These are phyloP conservation scores for Araneus ventricosus DNA, from an alignment of 1,140 invertebrate species.

Conservation along the genomic window DNA sequence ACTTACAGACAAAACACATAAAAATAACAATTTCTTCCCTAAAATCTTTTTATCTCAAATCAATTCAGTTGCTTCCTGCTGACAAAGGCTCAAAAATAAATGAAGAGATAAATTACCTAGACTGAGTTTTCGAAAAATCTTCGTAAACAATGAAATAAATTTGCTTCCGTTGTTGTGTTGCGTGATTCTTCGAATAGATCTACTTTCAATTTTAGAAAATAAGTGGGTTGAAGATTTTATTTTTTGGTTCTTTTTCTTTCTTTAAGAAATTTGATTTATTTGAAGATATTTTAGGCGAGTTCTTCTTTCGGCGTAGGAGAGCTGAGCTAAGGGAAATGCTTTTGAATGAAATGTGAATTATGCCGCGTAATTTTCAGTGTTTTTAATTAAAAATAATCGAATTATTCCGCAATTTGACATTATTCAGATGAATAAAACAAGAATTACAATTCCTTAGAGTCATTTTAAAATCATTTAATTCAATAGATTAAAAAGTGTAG, in stretches of 20 bases:
- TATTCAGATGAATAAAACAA: no score
- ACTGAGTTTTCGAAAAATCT: constrained; percentile 33
- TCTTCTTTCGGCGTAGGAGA: no score
- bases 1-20: not conserved
- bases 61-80: constrained; percentile 28
- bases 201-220: constrained; percentile 11
- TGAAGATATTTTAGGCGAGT: not conserved
- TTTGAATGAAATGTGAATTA: no score
- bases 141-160: constrained; percentile 39
- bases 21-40: not conserved
- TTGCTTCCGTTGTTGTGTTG: not conserved
- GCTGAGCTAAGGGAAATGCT: no score
- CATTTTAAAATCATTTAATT: no score
- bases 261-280: constrained; percentile 13
- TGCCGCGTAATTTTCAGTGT: no score
- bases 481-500: no score
- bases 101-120: constrained; percentile 58
- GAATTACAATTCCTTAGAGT: no score
- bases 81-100: constrained; percentile 4
- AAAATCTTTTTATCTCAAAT: constrained; percentile 47
- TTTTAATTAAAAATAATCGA: no score
- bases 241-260: not conserved
- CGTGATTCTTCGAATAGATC: not conserved
- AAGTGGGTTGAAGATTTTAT: constrained; percentile 12
- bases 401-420: no score